phyloP scores from a whole-genome alignment of 2,888 invertebrate species.

The Cylindroiulus punctatus region DNA sequence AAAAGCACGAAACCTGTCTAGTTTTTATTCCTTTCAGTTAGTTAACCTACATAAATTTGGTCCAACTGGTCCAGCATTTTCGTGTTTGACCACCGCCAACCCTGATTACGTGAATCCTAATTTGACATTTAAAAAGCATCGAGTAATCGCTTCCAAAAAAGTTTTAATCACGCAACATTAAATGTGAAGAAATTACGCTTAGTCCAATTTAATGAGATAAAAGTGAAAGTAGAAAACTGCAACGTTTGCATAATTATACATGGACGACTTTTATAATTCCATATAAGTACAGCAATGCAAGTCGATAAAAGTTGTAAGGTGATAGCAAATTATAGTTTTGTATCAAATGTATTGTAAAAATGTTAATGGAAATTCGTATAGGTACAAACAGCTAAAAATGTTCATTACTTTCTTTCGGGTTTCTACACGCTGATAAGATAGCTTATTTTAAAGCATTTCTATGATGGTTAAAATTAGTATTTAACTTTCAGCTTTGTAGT shows the following conservation, averaged over 20 bases:
- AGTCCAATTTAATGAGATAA: constrained; percentile 4
- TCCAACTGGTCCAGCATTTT: neutral
- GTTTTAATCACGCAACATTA: neutral
- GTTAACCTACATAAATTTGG: neutral
- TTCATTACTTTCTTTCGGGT: no score
- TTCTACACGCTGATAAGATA: no score
- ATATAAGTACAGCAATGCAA: neutral
- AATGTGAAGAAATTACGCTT: neutral
- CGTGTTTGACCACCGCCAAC: neutral
- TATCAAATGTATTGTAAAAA: no score
- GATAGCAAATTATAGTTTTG: neutral
- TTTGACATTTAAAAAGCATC: constrained; percentile 2
- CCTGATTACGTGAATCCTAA: neutral
- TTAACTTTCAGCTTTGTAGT: no score
- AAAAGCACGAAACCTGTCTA: neutral
- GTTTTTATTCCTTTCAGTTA: neutral
- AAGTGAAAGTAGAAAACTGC: neutral
- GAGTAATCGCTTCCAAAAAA: neutral
- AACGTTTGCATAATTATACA: neutral
- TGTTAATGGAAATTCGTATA: no score
- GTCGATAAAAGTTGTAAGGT: neutral
- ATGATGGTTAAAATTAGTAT: no score
- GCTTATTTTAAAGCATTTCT: no score
- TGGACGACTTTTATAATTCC: neutral
- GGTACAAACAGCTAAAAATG: no score